Conservation (phyloP, 2,113 vertebrate genomes). For the Cariama cristata region DNA sequence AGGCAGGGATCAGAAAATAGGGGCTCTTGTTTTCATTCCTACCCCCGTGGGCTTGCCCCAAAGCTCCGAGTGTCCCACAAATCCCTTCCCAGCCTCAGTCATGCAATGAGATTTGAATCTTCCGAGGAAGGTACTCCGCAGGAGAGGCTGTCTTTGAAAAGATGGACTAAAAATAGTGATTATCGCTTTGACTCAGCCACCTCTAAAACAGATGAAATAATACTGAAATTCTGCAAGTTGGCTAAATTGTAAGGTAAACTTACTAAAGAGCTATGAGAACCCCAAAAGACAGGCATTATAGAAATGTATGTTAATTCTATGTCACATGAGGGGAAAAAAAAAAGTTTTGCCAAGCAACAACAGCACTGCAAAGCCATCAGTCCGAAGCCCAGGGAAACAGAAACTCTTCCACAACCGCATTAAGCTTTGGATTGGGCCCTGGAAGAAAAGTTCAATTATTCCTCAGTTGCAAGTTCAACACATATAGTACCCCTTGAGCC, state of each 20-base stretch:
- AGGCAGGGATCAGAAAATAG: not conserved
- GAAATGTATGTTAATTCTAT: not conserved
- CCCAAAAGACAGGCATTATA: not conserved
- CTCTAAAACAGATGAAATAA: not conserved
- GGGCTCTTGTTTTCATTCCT: not conserved
- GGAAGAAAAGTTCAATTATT: not conserved
- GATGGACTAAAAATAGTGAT: not conserved
- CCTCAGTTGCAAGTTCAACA: not conserved
- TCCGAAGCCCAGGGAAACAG: not conserved
- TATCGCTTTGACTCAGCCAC: not conserved
- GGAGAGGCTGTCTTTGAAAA: not conserved
- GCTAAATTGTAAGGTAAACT: not conserved
- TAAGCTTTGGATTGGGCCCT: not conserved
- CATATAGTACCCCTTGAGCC: rapidly evolving
- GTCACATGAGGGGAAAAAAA: not conserved
- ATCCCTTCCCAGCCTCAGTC: not conserved
- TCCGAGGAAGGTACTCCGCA: not conserved
- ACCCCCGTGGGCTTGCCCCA: not conserved
- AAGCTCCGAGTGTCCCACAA: not conserved
- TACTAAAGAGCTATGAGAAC: not conserved
- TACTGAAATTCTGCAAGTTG: not conserved
- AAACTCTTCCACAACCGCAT: not conserved
- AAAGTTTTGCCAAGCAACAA: not conserved
- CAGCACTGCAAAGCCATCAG: not conserved
- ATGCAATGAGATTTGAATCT: not conserved